phyloP scores from a whole-genome alignment of 2,888 invertebrate species.

The Tricholauxania praeusta region DNA sequence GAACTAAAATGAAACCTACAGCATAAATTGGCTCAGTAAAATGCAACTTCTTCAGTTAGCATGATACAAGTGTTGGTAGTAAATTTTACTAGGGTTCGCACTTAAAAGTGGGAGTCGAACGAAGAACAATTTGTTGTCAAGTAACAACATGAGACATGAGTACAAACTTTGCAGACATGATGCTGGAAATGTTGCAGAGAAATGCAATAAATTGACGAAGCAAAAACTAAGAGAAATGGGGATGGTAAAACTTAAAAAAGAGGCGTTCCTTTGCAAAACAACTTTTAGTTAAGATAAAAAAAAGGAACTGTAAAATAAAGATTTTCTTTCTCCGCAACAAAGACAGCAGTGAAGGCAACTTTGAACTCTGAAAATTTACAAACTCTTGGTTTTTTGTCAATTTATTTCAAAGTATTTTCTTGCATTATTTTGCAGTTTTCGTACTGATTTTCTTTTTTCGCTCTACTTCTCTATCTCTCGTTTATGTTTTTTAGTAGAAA shows the following conservation, averaged over 20 bases:
- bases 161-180: conserved; percentile 30
- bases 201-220: neutral
- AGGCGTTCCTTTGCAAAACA: conserved; percentile 25
- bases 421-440: conserved; percentile 22
- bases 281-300: conserved; percentile 35
- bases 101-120: too few species aligned
- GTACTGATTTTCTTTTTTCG: conserved; percentile 22
- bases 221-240: neutral
- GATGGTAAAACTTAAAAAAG: conserved; percentile 7
- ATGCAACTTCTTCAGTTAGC: too few species aligned
- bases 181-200: conserved; percentile 15
- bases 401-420: conserved; percentile 13
- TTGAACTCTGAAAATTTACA: conserved; percentile 14
- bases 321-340: neutral
- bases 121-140: conserved; percentile 25
- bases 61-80: too few species aligned
- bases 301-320: conserved; percentile 8
- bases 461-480: conserved; percentile 36
- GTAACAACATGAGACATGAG: conserved; percentile 34
- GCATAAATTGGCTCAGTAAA: too few species aligned
- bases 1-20: too few species aligned
- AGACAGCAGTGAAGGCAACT: conserved; percentile 13
- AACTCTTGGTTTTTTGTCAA: conserved; percentile 28
- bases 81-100: too few species aligned
- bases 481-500: conserved; percentile 7